Base-by-base conservation (phyloP, 2,113 vertebrate genomes). In the Sebastes fasciatus region DNA sequence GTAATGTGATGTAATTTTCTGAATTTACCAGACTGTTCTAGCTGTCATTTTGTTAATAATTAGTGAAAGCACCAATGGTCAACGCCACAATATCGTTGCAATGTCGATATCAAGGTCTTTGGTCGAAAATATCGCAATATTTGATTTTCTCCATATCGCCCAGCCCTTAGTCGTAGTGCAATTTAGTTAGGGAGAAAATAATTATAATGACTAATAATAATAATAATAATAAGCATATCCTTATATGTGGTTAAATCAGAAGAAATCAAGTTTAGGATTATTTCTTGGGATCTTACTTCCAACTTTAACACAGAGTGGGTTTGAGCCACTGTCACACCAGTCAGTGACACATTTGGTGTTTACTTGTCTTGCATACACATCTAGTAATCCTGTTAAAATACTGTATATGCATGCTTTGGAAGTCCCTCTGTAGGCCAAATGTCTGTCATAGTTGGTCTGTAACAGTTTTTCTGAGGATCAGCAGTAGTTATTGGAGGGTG, bases 401-500 rank as follows among this genome's bases (percentile, higher is more conserved):
- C 10, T 48, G 8, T 60, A 60, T 10, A 77, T 61, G 6, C 12
- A 66, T n/a, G 11, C 52, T 19, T 46, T 14, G 5, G 14, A 74
- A 51, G 73, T 70, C 58, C 66, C 14, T 57, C 21, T 77, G 19
- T n/a, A 4, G 66, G 64, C 65, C 68, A 58, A 60, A 42, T 2
- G 43, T 63, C 43, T 58, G 23, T 52, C 49, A 23, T 10, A 46
- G 64, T 73, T 23, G 16, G 45, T 63, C 61, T 80, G 6, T 23
- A 11, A 16, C 26, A 58, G 46, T 77, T 77, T 77, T 70, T 67
- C 49, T 14, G 34, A 74, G 49, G 10, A 75, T 73, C 19, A 72
- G 85, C 54, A 46, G 64, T 45, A 34, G 46, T 55, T 66, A 6
- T 73, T 66, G 66, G 75, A 86, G 68, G 26, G 21, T 54, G 68